These are phyloP conservation scores for Hedya salicella DNA, from an alignment of 2,888 invertebrate genomes.

Conservation along the genomic window DNA sequence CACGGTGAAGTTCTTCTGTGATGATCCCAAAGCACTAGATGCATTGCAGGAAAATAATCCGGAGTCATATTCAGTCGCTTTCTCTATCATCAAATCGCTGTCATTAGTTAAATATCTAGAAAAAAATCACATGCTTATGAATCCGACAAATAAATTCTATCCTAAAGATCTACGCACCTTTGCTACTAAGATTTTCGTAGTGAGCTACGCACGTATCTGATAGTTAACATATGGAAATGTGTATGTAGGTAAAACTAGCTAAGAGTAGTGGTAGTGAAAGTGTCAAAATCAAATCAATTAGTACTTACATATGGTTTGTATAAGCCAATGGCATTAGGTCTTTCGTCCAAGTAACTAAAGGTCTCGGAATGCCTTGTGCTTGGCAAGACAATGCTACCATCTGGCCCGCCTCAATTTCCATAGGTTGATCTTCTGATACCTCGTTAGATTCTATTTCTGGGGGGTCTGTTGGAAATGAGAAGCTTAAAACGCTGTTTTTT, in stretches of 20 bases:
- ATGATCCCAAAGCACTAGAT: constrained; percentile 66
- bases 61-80: constrained; percentile 60
- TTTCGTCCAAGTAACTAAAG: constrained; percentile 76
- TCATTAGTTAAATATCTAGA: constrained; percentile 46
- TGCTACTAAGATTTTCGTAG: too few relatives aligned
- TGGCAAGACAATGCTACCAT: constrained; percentile 65
- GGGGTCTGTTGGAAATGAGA: constrained; percentile 57
- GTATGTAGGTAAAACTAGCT: too few relatives aligned
- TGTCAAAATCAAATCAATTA: background rate
- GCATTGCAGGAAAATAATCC: constrained; percentile 76
- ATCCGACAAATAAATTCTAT: too few relatives aligned
- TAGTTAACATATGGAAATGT: too few relatives aligned
- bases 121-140: constrained; percentile 5
- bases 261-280: too few relatives aligned
- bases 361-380: constrained; percentile 68
- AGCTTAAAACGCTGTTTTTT: too few relatives aligned
- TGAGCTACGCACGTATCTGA: too few relatives aligned
- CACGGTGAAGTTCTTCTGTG: constrained; percentile 69
- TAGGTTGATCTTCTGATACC: constrained; percentile 39
- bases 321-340: constrained; percentile 64
- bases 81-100: constrained; percentile 61
- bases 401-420: constrained; percentile 58
- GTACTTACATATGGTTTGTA: constrained; percentile 67
- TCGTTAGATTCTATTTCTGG: constrained; percentile 56
- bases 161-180: too few relatives aligned